Base-by-base conservation (phyloP, 1,140 invertebrate genomes). In the Olivierus martensii region DNA sequence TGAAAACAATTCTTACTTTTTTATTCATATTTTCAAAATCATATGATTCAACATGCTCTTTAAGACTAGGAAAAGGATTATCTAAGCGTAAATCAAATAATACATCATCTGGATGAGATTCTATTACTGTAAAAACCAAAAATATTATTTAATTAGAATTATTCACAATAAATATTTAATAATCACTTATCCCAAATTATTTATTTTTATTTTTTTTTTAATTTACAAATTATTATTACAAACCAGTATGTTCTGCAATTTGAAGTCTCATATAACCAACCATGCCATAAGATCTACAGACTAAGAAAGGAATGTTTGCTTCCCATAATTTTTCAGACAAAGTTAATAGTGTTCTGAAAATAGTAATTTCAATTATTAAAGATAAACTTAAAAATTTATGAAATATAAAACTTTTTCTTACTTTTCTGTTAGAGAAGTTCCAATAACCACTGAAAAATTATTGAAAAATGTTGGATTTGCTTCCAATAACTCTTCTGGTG, bases 61-160 rank as follows among this genome's bases (percentile, higher is more conserved):
- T 71, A 1, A 98, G 69, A 14, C 75, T 71, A 18, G 80, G 74
- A 71, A 97, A 97, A 15, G 93, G 91, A 44, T 75, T 69, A 65
- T 93, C 86, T 52, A 99, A 68, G 17, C 93, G 75, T 49, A 97
- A 74, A 75, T 97, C 92, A 45, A 82, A 79, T 61, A 82, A 79
- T 63, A 81, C 79, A 72, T 85, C 91, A 66, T 98, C 92, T 18
- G 92, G 91, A 76, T 96, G 91, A 17, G 87, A 81, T 74, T 97
- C 92, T 58, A 95, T 77, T 14, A 98, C 79, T 69, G 60, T 10
- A 66, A 67, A 38, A 43, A 22, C 41, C 21, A 22, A 43, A n/a
- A 43, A 43, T 9, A 17, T 1, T 9, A n/a, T 43, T 22, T 22
- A 4, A 43, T 43, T 22, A 43, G 4, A 4, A 2, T 43, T 18